Base-by-base conservation (phyloP, 2,888 invertebrate genomes). In the Eudasyphora cyanicolor region DNA sequence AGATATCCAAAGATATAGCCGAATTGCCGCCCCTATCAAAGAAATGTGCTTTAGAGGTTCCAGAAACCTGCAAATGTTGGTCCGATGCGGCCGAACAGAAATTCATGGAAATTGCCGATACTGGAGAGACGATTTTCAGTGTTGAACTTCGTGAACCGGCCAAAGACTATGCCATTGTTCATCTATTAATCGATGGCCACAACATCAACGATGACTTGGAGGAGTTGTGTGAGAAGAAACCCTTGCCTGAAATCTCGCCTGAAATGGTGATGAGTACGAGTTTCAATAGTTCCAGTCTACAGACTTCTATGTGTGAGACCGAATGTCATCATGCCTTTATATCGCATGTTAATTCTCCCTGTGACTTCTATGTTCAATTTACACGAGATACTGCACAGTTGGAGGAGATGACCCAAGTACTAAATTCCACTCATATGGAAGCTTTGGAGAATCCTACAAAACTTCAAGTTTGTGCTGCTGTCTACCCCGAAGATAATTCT, bases 331-430 rank as follows among this genome's bases (percentile, higher is more conserved):
- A 93, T 4, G 95, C 95, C 0, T 94, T 94, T 87, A 94, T 96
- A 0, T 95, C 95, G 85, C 95, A 96, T 87, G 93, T 95, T 0
- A 95, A 95, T 89, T 95, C 95, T 0, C 95, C 96, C 0, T 94
- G 94, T 0, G 95, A 96, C 87, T 96, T 97, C 89, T 96, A 95
- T 94, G 93, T 97, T 35, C 97, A 97, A 87, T 93, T 96, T 73
- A 95, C 95, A 86, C 94, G 94, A 3, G 93, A 93, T 69, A 89
- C 90, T 35, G 88, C 88, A 17, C 93, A 94, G 69, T 87, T 95
- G 29, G 94, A 94, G 76, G 91, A 93, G 14, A 93, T 95, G 91
- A 93, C 92, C 69, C 86, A 70, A 29, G 85, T 79, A 1, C 79
- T 82, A 49, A 87, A 86, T 76, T 82, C 80, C n/a, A 77, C 62